Evolutionary conservation across 1,140 invertebrate species (phyloP).

Genomic region (Drosophila novamexicana): DNA sequence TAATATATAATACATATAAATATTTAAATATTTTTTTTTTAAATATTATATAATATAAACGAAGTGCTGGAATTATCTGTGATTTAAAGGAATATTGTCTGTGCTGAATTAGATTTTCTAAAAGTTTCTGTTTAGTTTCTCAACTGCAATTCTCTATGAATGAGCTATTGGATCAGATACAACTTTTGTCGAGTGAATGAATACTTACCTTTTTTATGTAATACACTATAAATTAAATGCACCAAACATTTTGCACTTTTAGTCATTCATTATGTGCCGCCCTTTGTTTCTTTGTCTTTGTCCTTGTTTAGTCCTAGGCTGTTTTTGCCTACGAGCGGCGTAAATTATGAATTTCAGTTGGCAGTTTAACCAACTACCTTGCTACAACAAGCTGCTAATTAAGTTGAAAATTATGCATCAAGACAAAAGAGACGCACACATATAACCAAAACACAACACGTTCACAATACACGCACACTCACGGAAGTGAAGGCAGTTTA

Average conservation of each 20-base stretch:
- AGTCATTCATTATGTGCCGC: slow-evolving; percentile 15
- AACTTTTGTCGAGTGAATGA: not conserved
- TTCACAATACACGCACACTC: not conserved
- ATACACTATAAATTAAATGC: slow-evolving; percentile 23
- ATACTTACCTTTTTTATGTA: slow-evolving; percentile 6
- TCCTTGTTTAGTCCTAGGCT: not conserved
- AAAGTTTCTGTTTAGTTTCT: not conserved
- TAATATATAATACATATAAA: no score
- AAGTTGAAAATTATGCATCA: slow-evolving; percentile 46
- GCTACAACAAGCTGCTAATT: slow-evolving; percentile 36
- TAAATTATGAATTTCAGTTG: slow-evolving; percentile 34
- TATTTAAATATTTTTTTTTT: no score
- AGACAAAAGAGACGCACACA: slow-evolving; percentile 12
- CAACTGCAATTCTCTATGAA: not conserved
- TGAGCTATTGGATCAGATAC: not conserved
- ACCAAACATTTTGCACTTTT: slow-evolving; percentile 22
- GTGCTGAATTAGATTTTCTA: not conserved
- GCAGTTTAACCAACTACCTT: slow-evolving; percentile 15
- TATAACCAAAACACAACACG: not conserved
- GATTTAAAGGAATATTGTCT: not conserved
- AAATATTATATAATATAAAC: no score
- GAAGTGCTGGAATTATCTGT: not conserved
- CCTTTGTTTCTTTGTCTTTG: not conserved
- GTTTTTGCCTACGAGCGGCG: not conserved
- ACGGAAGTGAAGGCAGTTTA: slow-evolving; percentile 2